phyloP scores from a whole-genome alignment of 1,140 invertebrate species.

The Drosophila lacertosa region DNA sequence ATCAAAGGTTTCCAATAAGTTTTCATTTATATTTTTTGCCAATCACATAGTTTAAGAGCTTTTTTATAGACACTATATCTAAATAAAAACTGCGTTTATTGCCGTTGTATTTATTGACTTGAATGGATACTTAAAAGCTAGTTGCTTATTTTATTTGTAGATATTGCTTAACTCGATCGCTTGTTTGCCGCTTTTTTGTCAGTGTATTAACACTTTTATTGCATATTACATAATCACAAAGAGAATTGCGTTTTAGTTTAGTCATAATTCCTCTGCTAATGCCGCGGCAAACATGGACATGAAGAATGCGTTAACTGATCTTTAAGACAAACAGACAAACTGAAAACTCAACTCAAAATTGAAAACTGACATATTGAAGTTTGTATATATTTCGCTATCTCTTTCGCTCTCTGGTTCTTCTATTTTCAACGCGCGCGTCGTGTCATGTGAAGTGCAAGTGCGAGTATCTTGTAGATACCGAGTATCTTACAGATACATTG shows the following conservation, averaged over 20 bases:
- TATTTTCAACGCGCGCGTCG: slow-evolving; percentile 21
- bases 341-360: slow-evolving; percentile 1
- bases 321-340: slow-evolving; percentile 52
- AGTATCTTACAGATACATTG: slow-evolving; percentile 44
- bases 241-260: slow-evolving; percentile 33
- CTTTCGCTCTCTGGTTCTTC: neutral
- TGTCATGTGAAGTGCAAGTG: slow-evolving; percentile 4
- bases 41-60: too few species aligned
- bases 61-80: too few species aligned
- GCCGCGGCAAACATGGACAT: slow-evolving; percentile 50
- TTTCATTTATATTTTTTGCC: too few species aligned
- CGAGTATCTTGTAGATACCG: slow-evolving; percentile 48
- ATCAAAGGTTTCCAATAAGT: too few species aligned
- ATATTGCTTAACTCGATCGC: too few species aligned
- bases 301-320: slow-evolving; percentile 43
- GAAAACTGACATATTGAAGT: slow-evolving; percentile 13
- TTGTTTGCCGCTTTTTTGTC: neutral
- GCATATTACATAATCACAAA: slow-evolving; percentile 45
- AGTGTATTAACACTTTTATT: neutral
- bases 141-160: neutral
- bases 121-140: too few species aligned
- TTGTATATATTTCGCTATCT: slow-evolving; percentile 3
- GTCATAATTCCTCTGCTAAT: slow-evolving; percentile 48
- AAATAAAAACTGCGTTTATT: too few species aligned
- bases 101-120: too few species aligned